Conservation (phyloP, 1,140 invertebrate species). For the Aplysia californica region DNA sequence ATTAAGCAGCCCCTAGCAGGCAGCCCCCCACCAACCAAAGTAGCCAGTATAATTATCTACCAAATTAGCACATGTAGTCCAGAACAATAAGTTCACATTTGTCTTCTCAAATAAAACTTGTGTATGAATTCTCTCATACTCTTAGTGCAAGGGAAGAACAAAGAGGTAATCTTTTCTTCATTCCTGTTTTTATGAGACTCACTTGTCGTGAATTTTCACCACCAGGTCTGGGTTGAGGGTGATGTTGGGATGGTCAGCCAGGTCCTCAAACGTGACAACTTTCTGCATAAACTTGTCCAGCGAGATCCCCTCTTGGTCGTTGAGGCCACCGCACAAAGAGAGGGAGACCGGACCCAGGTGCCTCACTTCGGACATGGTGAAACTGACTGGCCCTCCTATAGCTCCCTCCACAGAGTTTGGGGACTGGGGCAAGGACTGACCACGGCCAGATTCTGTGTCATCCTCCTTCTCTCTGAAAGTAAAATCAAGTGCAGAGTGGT, state of each 20-base stretch:
- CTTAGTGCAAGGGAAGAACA: too few relatives aligned
- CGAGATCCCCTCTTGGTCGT: slow-evolving; percentile 69
- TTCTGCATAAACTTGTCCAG: slow-evolving; percentile 79
- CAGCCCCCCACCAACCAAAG: too few relatives aligned
- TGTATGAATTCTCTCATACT: too few relatives aligned
- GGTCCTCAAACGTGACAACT: slow-evolving; percentile 84
- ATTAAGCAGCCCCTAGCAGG: too few relatives aligned
- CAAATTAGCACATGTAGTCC: too few relatives aligned
- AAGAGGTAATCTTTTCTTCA: too few relatives aligned
- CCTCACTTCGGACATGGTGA: slow-evolving; percentile 64
- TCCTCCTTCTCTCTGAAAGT: slow-evolving; percentile 75
- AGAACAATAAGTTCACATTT: too few relatives aligned
- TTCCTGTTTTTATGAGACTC: too few relatives aligned
- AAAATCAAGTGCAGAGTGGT: neutral
- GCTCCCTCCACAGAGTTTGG: slow-evolving; percentile 88
- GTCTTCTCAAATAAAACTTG: too few relatives aligned
- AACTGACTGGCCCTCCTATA: slow-evolving; percentile 60
- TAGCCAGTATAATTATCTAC: too few relatives aligned
- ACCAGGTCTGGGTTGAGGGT: slow-evolving; percentile 88
- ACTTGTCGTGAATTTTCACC: slow-evolving; percentile 87
- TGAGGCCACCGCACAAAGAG: slow-evolving; percentile 84
- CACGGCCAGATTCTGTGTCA: slow-evolving; percentile 95
- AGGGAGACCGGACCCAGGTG: slow-evolving; percentile 67
- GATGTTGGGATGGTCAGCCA: slow-evolving; percentile 79
- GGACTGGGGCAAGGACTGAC: slow-evolving; percentile 91